Percentiles rank a stretch among this genome's conserved stretches.
These are phyloP conservation scores for Apodemia zela DNA, from an alignment of 2,888 invertebrate species.

Conservation along the genomic window DNA sequence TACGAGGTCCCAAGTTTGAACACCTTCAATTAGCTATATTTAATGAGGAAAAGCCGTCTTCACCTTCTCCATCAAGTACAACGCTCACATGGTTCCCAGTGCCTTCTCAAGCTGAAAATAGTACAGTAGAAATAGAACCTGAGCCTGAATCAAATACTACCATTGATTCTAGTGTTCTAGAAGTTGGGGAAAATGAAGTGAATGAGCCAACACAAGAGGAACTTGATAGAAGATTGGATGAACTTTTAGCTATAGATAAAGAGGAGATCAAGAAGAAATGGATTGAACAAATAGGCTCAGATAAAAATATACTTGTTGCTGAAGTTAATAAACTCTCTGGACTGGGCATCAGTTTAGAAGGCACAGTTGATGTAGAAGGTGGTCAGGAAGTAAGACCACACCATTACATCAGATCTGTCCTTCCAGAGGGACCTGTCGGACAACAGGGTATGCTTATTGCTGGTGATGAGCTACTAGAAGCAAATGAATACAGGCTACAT, in stretches of 20 bases:
- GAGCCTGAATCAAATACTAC: constrained; percentile 90
- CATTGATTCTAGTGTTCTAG: constrained; percentile 86
- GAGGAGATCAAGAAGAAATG: constrained; percentile 89
- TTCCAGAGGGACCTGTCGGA: constrained; percentile 98
- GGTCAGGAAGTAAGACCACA: constrained; percentile 98
- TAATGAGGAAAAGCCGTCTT: constrained; percentile 77
- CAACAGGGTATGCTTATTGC: constrained; percentile 93
- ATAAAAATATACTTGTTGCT: constrained; percentile 93
- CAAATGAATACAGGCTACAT: constrained; percentile 93
- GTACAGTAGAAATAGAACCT: constrained; percentile 84
- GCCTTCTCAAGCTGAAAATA: constrained; percentile 83
- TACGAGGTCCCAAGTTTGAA: constrained; percentile 95
- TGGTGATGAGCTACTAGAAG: constrained; percentile 98
- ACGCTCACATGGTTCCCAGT: constrained; percentile 92
- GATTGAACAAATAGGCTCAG: constrained; percentile 89
- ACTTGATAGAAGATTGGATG: constrained; percentile 72
- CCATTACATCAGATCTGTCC: constrained; percentile 97
- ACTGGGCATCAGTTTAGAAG: constrained; percentile 97
- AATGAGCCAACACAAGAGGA: constrained; percentile 76
- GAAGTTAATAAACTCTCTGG: constrained; percentile 96
- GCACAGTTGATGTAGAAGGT: constrained; percentile 98
- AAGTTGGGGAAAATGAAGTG: constrained; percentile 70
- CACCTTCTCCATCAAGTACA: constrained; percentile 88
- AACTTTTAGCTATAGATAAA: constrained; percentile 74
- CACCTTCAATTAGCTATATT: constrained; percentile 93